Base-by-base conservation (phyloP, 2,113 vertebrate species). In the Ictidomys tridecemlineatus region DNA sequence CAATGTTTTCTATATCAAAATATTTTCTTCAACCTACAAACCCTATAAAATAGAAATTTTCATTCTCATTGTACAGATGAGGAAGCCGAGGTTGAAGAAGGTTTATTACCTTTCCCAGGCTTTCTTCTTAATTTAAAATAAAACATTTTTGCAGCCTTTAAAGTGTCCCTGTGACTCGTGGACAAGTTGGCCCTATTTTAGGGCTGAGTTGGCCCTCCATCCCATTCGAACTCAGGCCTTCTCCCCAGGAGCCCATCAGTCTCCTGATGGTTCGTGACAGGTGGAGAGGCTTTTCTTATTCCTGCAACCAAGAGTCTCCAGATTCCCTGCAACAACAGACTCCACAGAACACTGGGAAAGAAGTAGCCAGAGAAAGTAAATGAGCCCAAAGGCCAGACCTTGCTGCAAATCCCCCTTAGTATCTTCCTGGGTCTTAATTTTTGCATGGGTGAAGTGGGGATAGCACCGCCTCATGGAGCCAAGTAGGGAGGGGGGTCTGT, bases 401-500 rank as follows among this genome's bases (percentile, higher is more conserved):
- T 53, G 72, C 22, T n/a, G 56, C 61, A 34, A 82, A 63, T 78
- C 5, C n/a, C 22, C 4, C 0, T 51, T 45, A 76, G 0, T 9
- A 42, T 53, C 69, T 83, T 51, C 30, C 53, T 20, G 34, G 61
- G 45, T 63, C 89, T 88, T 63, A 69, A 32, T 2, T 76, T 92
- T n/a, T 8, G 1, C 17, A n/a, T 32, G 70, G 85, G 56, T 65
- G 73, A 63, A 74, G 61, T 51, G 42, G 79, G 32, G 28, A 32
- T 20, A 18, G 24, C 9, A 53, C 28, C 42, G 42, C 56, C 13
- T 53, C 48, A 67, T 0, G 42, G 80, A 53, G 24, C 17, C 72
- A 6, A 22, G 28, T 18, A 1, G 1, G 0, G 34, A 63, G 2
- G 0, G 12, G n/a, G 18, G 3, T 18, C 70, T n/a, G 0, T 48